Evolutionary conservation across 2,113 vertebrate genomes (phyloP), one percentile per base, ranked within the genome.

Genomic region (Puffinus mauretanicus): DNA sequence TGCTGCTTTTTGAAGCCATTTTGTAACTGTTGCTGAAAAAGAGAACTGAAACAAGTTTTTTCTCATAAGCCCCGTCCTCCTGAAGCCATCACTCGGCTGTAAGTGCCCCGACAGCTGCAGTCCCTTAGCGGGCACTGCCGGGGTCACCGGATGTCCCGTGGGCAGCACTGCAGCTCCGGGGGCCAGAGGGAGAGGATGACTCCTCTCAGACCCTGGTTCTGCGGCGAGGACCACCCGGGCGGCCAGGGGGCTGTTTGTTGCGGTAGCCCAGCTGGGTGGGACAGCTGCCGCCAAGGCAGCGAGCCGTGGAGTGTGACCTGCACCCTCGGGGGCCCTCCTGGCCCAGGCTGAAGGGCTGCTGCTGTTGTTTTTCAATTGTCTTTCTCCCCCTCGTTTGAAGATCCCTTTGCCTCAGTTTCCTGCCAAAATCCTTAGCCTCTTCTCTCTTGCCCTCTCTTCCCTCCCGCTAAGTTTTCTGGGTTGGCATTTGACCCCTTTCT

Each of bases 31-130:
- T 76, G 32, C 44, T 71, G 72, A 51, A 93, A 96, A 95, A 66
- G 95, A 92, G 96, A 97, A 97, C 67, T 57, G 96, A 96, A 96
- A 96, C 76, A 27, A 70, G 27, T 40, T 52, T 51, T 57, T 86
- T 94, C 47, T 88, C 20, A 6, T 11, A 73, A 78, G 7, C 46
- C 76, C 34, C 4, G 3, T 38, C 42, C 57, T 22, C 51, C 60
- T 32, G 38, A 81, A 78, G 85, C 66, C 64, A 46, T 81, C 47
- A 22, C 11, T 4, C 0, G 12, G 57, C 86, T 64, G 2, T 24
- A 21, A 60, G 46, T 5, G 27, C 57, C 26, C 49, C 44, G 34
- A 27, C 44, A 57, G 62, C 57, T 78, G 64, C 69, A 60, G n/a
- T 21, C 85, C 34, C 54, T 38, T 42, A 30, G 16, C 30, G 17